Base-by-base conservation (phyloP, 2,888 invertebrate species). In the Tyria jacobaeae region DNA sequence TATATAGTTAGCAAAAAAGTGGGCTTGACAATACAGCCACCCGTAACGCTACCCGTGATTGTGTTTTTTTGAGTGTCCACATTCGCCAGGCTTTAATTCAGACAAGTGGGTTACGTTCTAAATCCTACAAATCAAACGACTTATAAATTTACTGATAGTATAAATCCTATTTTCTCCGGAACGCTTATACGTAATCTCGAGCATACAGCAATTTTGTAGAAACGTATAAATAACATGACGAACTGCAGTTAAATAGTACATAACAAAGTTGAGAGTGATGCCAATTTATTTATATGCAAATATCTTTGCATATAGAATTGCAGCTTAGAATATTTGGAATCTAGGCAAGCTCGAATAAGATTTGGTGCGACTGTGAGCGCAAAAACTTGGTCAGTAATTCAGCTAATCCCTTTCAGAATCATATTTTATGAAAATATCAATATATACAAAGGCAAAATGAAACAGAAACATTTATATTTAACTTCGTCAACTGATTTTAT, bases 161-260 rank as follows among this genome's bases (percentile, higher is more conserved):
- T 27, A 52, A 24, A 47, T 41, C 39, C 14, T 56, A 52, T 47
- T 44, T 35, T 51, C 44, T 27, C 24, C 15, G 17, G 21, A 37
- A 50, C 41, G 24, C 12, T 21, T 25, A 37, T 14, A 24, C 12
- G 58, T 66, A 57, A 64, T 68, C 37, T 39, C 6, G 17, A 44
- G 41, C 55, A 59, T 58, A 55, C 54, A 63, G 55, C 61, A 58
- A 57, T 60, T 56, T 5, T 47, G 27, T 39, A 39, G 35, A 39
- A 57, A 25, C 15, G 34, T 24, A 75, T 70, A 62, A 67, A 75
- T 64, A 62, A 60, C 17, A 58, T 63, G 62, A 70, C 70, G 73
- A 70, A 75, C 53, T 78, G 73, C 68, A 78, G 65, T 65, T 73
- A 70, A 75, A 76, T 78, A 64, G 70, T 54, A 59, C 59, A 56